phyloP scores from a whole-genome alignment of 2,888 invertebrate genomes.

The Tenthredo mesomela region DNA sequence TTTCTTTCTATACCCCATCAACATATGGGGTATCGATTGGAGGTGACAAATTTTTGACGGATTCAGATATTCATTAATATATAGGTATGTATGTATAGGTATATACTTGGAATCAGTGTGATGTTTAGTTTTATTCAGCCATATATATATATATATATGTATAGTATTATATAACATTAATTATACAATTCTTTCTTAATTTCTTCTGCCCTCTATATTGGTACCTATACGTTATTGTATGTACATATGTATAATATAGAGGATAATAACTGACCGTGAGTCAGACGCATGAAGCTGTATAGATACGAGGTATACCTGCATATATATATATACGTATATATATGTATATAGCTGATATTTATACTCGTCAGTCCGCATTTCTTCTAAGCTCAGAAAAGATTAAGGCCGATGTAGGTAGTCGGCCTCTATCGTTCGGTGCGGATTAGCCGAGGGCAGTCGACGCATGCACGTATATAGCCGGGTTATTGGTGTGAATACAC shows the following conservation, averaged over 20 bases:
- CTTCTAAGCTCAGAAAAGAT: constrained; percentile 29
- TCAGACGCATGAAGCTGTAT: neutral
- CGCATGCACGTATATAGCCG: neutral
- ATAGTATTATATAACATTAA: too few relatives aligned
- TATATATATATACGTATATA: neutral
- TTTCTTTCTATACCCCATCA: neutral
- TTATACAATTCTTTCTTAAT: neutral
- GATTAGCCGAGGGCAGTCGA: constrained; percentile 39
- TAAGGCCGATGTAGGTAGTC: constrained; percentile 27
- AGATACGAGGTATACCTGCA: neutral
- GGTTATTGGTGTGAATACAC: neutral
- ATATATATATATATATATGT: too few relatives aligned
- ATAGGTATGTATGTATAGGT: too few relatives aligned
- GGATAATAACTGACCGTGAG: neutral
- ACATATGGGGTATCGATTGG: neutral
- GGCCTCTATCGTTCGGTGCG: neutral
- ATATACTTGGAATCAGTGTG: neutral
- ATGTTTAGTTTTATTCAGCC: constrained; percentile 18
- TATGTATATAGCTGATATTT: neutral
- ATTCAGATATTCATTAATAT: neutral
- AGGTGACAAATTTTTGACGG: neutral
- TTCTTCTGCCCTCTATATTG: too few relatives aligned
- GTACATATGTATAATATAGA: neutral
- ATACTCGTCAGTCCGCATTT: constrained; percentile 48
- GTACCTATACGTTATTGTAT: too few relatives aligned